These are phyloP conservation scores for Plebejus argus DNA, from an alignment of 2,888 invertebrate species.

Conservation along the genomic window DNA sequence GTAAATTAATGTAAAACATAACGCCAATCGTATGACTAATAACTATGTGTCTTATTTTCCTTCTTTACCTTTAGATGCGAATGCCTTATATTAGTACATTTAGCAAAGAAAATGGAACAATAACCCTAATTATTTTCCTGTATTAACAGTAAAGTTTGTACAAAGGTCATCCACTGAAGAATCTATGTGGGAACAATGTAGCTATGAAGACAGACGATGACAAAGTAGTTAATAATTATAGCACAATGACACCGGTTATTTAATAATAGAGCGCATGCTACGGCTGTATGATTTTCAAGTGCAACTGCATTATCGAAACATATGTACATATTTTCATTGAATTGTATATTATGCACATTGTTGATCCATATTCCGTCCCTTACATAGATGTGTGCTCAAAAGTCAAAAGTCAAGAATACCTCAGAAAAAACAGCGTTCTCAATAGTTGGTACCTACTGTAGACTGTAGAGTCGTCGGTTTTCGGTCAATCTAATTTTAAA, in stretches of 20 bases:
- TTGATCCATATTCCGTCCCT: not conserved
- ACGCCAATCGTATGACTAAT: not conserved
- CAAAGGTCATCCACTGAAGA: no score
- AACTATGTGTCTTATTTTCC: not conserved
- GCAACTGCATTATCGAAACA: not conserved
- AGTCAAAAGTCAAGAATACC: not conserved
- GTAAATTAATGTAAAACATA: not conserved
- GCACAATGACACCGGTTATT: not conserved
- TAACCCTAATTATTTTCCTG: no score
- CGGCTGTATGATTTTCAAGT: slow-evolving; percentile 4
- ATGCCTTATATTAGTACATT: no score
- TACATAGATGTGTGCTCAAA: not conserved
- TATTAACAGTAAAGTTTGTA: no score
- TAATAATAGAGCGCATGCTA: slow-evolving; percentile 12
- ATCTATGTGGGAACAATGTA: not conserved
- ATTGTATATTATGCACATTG: not conserved
- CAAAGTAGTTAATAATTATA: slow-evolving; percentile 7
- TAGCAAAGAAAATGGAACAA: no score
- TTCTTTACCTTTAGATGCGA: no score
- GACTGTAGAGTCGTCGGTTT: not conserved
- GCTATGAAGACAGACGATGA: not conserved
- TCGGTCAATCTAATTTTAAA: not conserved
- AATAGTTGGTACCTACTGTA: no score
- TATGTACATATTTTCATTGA: not conserved
- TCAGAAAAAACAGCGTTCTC: not conserved